Evolutionary conservation across 2,888 invertebrate species (phyloP).

Genomic region (Morinoia aosen): DNA sequence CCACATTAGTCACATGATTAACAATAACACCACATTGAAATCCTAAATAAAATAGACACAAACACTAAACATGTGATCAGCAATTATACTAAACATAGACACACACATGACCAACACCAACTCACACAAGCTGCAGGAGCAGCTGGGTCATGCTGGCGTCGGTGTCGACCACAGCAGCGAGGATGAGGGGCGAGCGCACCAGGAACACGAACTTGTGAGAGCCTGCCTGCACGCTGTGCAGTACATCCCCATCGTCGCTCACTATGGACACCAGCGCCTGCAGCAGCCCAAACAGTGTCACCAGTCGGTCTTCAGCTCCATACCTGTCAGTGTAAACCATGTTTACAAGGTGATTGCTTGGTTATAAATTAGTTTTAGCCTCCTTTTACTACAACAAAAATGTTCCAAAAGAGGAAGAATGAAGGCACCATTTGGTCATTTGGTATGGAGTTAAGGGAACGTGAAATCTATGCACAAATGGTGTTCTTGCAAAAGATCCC

Average conservation of each 20-base stretch:
- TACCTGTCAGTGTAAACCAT: slow-evolving; percentile 76
- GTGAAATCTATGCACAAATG: no score
- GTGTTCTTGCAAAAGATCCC: no score
- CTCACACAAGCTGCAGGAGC: slow-evolving; percentile 87
- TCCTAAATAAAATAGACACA: no score
- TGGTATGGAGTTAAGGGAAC: no score
- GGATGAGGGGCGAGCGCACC: slow-evolving; percentile 89
- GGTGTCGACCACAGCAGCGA: slow-evolving; percentile 86
- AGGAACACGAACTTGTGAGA: slow-evolving; percentile 92
- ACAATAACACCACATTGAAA: no score
- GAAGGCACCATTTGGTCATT: no score
- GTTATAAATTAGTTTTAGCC: no score
- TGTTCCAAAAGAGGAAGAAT: no score
- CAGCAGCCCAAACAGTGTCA: slow-evolving; percentile 93
- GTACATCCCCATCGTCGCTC: slow-evolving; percentile 84
- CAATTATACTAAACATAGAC: background rate
- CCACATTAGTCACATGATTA: no score
- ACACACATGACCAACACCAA: background rate
- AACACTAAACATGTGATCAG: no score
- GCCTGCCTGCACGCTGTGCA: slow-evolving; percentile 87
- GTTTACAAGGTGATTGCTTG: background rate
- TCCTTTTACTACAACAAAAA: no score
- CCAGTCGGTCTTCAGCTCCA: slow-evolving; percentile 93
- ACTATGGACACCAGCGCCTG: slow-evolving; percentile 93
- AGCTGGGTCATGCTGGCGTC: slow-evolving; percentile 88